Conservation (phyloP, 2,113 vertebrate genomes). For the Grantiella picta region DNA sequence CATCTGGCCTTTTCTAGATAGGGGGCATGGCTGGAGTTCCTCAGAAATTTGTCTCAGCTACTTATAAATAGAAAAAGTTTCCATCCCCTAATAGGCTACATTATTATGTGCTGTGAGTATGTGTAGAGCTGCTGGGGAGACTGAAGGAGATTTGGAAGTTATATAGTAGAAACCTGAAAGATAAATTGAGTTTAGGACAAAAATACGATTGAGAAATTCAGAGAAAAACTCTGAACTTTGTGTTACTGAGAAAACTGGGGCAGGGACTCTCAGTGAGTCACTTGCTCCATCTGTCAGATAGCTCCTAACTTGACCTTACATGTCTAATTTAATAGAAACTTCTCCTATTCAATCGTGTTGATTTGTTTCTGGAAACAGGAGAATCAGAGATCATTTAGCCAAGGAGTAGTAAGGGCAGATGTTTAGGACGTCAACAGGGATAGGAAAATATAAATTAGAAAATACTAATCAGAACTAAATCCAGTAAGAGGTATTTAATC, state of each 20-base stretch:
- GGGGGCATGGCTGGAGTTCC: not conserved
- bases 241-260: not conserved
- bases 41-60: not conserved
- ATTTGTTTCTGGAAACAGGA: not conserved
- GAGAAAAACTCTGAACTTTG: not conserved
- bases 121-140: not conserved
- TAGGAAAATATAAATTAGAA: not conserved
- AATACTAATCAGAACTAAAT: not conserved
- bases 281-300: not conserved
- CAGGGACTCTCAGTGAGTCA: not conserved
- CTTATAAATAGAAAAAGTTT: not conserved
- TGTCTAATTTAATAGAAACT: not conserved
- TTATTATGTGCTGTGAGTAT: not conserved
- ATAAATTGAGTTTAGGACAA: not conserved
- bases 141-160: not conserved
- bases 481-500: not conserved
- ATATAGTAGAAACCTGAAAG: not conserved
- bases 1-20: not conserved
- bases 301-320: not conserved
- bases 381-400: not conserved
- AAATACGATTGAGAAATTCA: not conserved
- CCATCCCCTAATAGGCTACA: not conserved
- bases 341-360: not conserved
- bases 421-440: not conserved
- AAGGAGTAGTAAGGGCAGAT: not conserved